Evolutionary conservation across 1,140 invertebrate species (phyloP), one percentile per base, ranked within the genome.

Genomic region (Anastrepha obliqua): DNA sequence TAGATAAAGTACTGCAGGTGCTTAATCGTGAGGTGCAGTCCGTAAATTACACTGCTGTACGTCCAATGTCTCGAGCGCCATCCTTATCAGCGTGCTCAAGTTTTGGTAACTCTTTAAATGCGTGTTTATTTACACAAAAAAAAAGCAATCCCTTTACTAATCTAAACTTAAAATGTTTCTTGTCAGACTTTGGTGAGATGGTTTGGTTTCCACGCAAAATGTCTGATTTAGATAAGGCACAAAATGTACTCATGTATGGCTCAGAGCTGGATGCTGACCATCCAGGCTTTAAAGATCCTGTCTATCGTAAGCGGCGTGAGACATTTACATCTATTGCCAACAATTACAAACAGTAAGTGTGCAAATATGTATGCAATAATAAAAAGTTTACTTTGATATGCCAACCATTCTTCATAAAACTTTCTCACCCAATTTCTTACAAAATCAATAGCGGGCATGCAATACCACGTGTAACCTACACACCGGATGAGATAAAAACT

Each of bases 171-270:
- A 64, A 44, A 9, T 88, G 2, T 55, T 65, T 42, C 9, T 62
- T 87, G 39, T 1, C 15, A 97, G 97, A 97, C 94, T 97, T 97
- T 90, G 96, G 96, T 39, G 96, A 97, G 65, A 96, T 98, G 95
- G 97, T 97, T 0, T 99, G 99, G 99, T 99, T 99, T 93, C 99
- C 99, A 0, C 95, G 97, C 81, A 98, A 98, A 93, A 99, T 99
- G 64, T 95, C 96, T 4, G 99, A 99, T 90, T 93, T 99, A 87
- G 99, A 99, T 92, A 94, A 97, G 91, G 96, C 97, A 1, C 97
- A 98, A 91, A 97, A 98, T 90, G 99, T 99, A 0, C 95, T 99
- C 0, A 99, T 99, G 98, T 99, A 99, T 92, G 99, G 99, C n/a
- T 95, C 96, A 0, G 98, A 98, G 88, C 93, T 99, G 74, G 99